Base-by-base conservation (phyloP, 2,113 vertebrate genomes). In the Taurulus bubalis region DNA sequence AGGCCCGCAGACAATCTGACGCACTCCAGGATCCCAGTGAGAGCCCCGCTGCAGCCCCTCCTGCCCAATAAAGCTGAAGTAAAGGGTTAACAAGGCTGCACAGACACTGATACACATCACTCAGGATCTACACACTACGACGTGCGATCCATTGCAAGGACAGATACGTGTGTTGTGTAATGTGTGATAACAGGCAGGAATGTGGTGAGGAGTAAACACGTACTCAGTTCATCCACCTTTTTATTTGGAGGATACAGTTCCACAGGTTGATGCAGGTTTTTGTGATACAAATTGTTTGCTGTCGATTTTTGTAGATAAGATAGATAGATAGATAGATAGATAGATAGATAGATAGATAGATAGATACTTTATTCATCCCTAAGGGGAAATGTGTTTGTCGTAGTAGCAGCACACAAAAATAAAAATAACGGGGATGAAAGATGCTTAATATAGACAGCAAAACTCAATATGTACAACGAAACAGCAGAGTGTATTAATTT, bases 1-100 rank as follows among this genome's bases (percentile, higher is more conserved):
- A 91, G 91, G 85, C 93, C 78, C 86, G 90, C 91, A 95, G 94
- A 94, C 92, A 94, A 94, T 92, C 89, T 83, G 92, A 93, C 93
- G 92, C 89, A 92, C 93, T 91, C 87, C 84, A 90, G 91, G 90
- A 94, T 94, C 87, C 87, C 88, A 75, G 75, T 58, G 83, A 87
- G 88, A 90, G 89, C 88, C 88, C 70, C 59, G 4, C 74, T 70
- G 74, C 78, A 59, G 51, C 84, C 81, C 69, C 76, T 53, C 77
- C 85, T 62, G 14, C 15, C 66, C 82, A 86, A 85, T 91, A 87
- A 86, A 85, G 75, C 60, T 65, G 20, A 68, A 77, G 81, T 34
- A 92, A 85, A 77, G 90, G 77, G 91, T 93, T 92, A 94, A 92
- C 85, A 76, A 90, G 90, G 80, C 91, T 70, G 77, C 59, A 20